Conservation (phyloP, 2,113 vertebrate genomes). For the human region GRCh38 chr22:42880501-42881000, state of each 20-base stretch:
- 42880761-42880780: background rate
- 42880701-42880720: too few relatives aligned
- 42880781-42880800: too few relatives aligned
- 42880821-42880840: background rate
- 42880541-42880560: fast-evolving
- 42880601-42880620: constrained; percentile 84
- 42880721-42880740: background rate
- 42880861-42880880: background rate
- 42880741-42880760: background rate
- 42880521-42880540: background rate
- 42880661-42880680: background rate
- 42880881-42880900: background rate
- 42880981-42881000: background rate
- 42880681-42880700: background rate
- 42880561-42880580: background rate
- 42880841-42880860: background rate
- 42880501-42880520: fast-evolving
- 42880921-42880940: too few relatives aligned
- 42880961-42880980: too few relatives aligned
- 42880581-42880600: background rate
- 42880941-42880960: background rate
- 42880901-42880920: fast-evolving
- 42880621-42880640: constrained; percentile 86
- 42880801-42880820: background rate
- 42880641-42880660: constrained; percentile 78